phyloP scores from a whole-genome alignment of 37 sponge, comb jelly and placozoan genomes.

The Aphrocallistes beatrix region DNA sequence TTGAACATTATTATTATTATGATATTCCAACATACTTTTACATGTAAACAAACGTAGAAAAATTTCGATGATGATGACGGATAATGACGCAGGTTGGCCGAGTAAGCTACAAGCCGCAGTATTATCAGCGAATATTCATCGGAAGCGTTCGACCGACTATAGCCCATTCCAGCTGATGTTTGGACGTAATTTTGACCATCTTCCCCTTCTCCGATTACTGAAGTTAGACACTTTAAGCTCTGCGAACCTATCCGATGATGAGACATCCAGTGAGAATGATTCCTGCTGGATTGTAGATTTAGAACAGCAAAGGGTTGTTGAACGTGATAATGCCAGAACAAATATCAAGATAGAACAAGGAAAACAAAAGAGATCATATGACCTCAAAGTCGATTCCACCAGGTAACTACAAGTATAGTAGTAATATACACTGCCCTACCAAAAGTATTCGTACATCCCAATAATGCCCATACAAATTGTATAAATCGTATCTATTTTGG shows the following conservation, averaged over 20 bases:
- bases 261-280: not conserved
- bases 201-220: not conserved
- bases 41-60: too few species aligned
- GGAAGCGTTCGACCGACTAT: conserved; percentile 12
- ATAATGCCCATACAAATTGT: too few species aligned
- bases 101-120: not conserved
- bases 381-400: not conserved
- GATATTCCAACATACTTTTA: too few species aligned
- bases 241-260: not conserved
- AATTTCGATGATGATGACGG: not conserved
- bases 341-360: not conserved
- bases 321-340: not conserved
- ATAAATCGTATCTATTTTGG: too few species aligned
- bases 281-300: not conserved
- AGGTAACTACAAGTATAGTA: too few species aligned
- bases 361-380: conserved; percentile 1
- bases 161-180: conserved; percentile 7
- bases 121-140: not conserved
- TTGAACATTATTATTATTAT: too few species aligned
- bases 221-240: not conserved
- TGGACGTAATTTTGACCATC: not conserved
- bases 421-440: too few species aligned
- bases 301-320: not conserved
- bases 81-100: not conserved
- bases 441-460: too few species aligned